Evolutionary conservation across 2,797 vertebrate genomes (phyloP), one percentile per base, ranked within the genome.

Genomic region (Gobio occitaniae): DNA sequence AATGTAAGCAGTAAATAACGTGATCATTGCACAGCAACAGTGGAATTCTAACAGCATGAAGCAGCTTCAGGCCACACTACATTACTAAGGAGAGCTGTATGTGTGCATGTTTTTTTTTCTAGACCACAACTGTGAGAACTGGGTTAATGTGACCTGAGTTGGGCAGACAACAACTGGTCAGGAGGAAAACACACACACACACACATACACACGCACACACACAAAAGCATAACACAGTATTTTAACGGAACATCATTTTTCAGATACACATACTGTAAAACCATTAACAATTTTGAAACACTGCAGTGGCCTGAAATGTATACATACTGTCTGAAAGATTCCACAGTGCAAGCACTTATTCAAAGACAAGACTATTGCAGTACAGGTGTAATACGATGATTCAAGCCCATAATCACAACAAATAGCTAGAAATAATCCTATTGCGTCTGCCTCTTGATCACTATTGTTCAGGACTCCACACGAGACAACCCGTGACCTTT

Each of bases 1-100:
- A 94, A 95, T 94, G 90, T 87, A 83, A 89, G 92, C 92, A 87
- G 92, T 95, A 94, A 95, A 94, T 94, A 94, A 94, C 75, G 87
- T 38, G 89, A 91, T 87, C 69, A 86, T 85, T 56, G 79, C 87
- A 80, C 65, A 72, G 85, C 70, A 47, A 29, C 61, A 66, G 84
- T 78, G 90, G 84, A 92, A 89, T 91, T 89, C 83, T 70, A 91
- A 89, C 91, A 89, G 92, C 88, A 86, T 88, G 93, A 88, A 87
- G 90, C 89, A 89, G 91, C 93, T 92, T 68, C 86, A 81, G 92
- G 91, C 92, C 68, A 90, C 59, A 76, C 78, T 69, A 86, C 75
- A 80, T 77, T 75, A 87, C 87, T 90, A 85, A 84, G 85, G 74
- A 91, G 86, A 87, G 87, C 83, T 86, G 59, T 74, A 41, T 75